These are phyloP conservation scores for Petromus typicus DNA, from an alignment of 2,113 vertebrate species.

Conservation along the genomic window DNA sequence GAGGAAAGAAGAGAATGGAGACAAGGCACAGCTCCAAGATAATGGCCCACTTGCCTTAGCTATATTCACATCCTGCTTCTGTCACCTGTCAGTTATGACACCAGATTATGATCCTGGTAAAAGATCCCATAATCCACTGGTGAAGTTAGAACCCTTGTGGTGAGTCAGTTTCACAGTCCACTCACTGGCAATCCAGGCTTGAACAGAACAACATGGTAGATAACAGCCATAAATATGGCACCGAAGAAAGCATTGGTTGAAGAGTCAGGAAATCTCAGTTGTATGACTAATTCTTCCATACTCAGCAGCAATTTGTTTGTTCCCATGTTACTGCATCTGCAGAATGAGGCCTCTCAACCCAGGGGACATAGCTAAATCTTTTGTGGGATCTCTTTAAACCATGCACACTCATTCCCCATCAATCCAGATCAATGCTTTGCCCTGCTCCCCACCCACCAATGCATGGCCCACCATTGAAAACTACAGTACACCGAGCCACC, in stretches of 20 bases:
- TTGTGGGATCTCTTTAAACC: not conserved
- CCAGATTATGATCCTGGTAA: not conserved
- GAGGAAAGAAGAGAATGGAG: not conserved
- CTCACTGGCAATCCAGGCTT: not conserved
- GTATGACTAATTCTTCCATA: not conserved
- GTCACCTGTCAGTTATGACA: not conserved
- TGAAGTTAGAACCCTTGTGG: not conserved
- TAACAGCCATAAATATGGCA: not conserved
- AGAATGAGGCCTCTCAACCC: not conserved
- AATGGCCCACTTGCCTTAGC: not conserved
- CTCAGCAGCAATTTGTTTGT: not conserved
- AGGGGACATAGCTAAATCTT: not conserved
- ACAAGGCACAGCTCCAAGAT: not conserved
- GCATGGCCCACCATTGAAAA: not conserved
- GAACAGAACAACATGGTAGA: too few relatives aligned
- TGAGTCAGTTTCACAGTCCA: not conserved
- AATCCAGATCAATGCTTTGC: not conserved
- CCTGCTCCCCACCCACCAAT: not conserved
- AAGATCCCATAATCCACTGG: not conserved
- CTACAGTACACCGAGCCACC: not conserved
- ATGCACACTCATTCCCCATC: not conserved
- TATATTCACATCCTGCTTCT: not conserved
- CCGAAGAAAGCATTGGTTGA: not conserved
- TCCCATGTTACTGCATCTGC: not conserved
- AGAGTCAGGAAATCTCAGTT: not conserved